Percentiles rank a stretch among this genome's conserved stretches.
phyloP scores from a whole-genome alignment of 2,113 vertebrate species.

The Siphamia tubifer region DNA sequence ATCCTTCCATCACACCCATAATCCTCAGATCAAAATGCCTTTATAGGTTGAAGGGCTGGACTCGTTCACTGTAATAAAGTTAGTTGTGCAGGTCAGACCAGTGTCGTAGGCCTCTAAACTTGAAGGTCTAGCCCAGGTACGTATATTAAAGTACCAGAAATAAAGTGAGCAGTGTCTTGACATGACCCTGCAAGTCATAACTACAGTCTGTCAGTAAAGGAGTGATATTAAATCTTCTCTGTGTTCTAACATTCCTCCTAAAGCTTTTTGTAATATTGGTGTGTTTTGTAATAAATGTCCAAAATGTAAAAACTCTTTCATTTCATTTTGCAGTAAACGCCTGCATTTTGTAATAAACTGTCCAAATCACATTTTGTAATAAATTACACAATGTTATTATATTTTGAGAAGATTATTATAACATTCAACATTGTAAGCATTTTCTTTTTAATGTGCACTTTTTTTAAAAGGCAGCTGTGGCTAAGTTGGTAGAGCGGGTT shows the following conservation, averaged over 20 bases:
- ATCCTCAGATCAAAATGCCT: constrained; percentile 50
- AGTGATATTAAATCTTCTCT: constrained; percentile 6
- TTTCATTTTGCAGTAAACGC: too few relatives aligned
- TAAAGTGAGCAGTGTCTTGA: background rate
- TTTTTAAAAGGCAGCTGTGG: too few relatives aligned
- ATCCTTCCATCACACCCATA: constrained; percentile 56
- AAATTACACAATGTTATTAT: too few relatives aligned
- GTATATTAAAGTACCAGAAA: constrained; percentile 4
- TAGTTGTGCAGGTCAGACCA: constrained; percentile 3
- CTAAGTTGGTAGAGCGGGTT: too few relatives aligned
- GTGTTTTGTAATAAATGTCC: too few relatives aligned
- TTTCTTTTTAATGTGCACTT: too few relatives aligned
- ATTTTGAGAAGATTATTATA: too few relatives aligned
- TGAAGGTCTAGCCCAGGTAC: constrained; percentile 5
- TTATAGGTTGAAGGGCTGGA: constrained; percentile 35
- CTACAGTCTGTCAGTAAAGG: background rate
- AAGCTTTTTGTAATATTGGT: too few relatives aligned
- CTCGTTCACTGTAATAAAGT: constrained; percentile 28
- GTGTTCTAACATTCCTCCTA: background rate
- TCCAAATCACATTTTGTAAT: too few relatives aligned
- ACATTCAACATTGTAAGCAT: too few relatives aligned
- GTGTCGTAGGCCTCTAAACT: constrained; percentile 25
- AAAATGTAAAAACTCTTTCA: too few relatives aligned
- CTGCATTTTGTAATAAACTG: too few relatives aligned
- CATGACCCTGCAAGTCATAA: background rate